Base-by-base conservation (phyloP, 2,888 invertebrate genomes). In the Drosophila recens region DNA sequence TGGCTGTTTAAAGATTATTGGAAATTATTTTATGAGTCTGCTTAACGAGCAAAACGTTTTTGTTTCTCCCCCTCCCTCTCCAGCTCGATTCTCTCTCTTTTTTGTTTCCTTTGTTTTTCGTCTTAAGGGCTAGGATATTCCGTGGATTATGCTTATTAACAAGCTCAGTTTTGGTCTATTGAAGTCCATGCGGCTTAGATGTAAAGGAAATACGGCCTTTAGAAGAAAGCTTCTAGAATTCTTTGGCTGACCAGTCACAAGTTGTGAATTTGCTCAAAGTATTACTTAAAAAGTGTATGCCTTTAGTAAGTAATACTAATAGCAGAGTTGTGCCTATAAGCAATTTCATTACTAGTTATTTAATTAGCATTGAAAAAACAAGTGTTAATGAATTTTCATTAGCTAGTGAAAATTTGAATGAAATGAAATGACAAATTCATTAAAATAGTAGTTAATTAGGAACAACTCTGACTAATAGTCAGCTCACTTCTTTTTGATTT, bases 1-100 rank as follows among this genome's bases (percentile, higher is more conserved):
- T 85, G 84, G 84, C 58, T 76, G 74, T 85, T 85, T 87, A 89
- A 85, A 89, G 84, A 89, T 89, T 89, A 85, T 85, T 85, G 89
- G 89, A 85, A 85, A 89, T 76, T 81, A 87, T 89, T 85, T 85
- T 87, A 85, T 81, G 84, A 61, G 81, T 74, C 75, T 69, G 63
- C 84, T 73, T 83, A 81, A 88, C 84, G 84, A 89, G 76, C 69
- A 78, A 69, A 80, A 71, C 82, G 77, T 77, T 74, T 78, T 73
- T 53, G 67, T 59, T 61, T 45, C 57, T 51, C 52, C 58, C 40
- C 38, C 48, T 34, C 30, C 46, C 11, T 11, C 53, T 33, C 13
- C 27, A 51, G 15, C 38, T 4, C 11, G 1, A 23, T 23, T 23
- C 23, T 20, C 51, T 34, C 57, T 52, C 38, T 46, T 45, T 45